Percentiles rank a stretch among this genome's conserved stretches.
Conservation (phyloP, 2,797 vertebrate genomes). For the Lithobates sylvaticus region DNA sequence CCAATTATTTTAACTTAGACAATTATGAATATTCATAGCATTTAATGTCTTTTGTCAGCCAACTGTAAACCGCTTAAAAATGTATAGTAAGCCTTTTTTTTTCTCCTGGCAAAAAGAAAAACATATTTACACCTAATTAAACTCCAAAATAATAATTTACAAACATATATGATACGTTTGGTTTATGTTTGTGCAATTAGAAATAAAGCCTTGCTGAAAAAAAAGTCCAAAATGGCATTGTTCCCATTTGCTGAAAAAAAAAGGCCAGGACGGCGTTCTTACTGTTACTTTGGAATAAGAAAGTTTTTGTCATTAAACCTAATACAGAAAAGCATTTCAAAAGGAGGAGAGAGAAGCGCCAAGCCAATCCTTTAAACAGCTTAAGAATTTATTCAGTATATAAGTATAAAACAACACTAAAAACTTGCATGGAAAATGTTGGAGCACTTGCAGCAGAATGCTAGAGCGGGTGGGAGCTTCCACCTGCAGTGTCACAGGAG, state of each 20-base stretch:
- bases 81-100: conserved; percentile 70
- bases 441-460: too few relatives aligned
- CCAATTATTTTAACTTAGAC: conserved; percentile 76
- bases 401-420: too few relatives aligned
- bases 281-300: conserved; percentile 31
- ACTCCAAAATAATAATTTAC: conserved; percentile 68
- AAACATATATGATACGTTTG: conserved; percentile 71
- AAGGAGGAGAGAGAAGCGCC: too few relatives aligned
- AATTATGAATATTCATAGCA: conserved; percentile 76
- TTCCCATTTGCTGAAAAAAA: conserved; percentile 17
- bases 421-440: too few relatives aligned
- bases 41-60: conserved; percentile 75
- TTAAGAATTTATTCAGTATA: too few relatives aligned
- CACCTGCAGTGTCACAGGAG: too few relatives aligned
- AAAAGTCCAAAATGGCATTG: conserved; percentile 16
- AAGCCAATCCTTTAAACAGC: too few relatives aligned
- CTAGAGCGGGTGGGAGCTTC: too few relatives aligned
- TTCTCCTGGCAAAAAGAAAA: conserved; percentile 64
- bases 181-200: conserved; percentile 62
- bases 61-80: conserved; percentile 74
- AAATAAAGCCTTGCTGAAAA: conserved; percentile 24
- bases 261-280: conserved; percentile 34
- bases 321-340: neutral
- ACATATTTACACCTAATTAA: conserved; percentile 77
- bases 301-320: conserved; percentile 34